Conservation (phyloP, 1,140 invertebrate species). For the Platyura marginata region DNA sequence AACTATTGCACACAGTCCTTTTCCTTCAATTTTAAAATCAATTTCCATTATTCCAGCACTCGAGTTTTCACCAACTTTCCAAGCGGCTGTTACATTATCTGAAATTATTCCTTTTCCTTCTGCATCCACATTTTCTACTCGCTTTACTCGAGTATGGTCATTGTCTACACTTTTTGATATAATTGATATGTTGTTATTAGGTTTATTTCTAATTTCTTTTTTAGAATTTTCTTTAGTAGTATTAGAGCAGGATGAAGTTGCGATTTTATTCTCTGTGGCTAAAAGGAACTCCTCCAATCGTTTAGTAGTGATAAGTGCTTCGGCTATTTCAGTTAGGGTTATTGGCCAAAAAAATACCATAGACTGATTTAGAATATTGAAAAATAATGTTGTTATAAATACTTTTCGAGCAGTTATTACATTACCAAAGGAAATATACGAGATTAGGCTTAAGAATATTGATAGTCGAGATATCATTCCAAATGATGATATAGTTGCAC, state of each 20-base stretch:
- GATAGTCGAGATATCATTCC: constrained; percentile 46
- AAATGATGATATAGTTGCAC: background rate
- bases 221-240: too few species aligned
- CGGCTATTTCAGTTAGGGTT: constrained; percentile 29
- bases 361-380: constrained; percentile 40
- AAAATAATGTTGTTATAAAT: constrained; percentile 47
- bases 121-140: background rate
- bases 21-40: constrained; percentile 25
- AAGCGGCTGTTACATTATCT: constrained; percentile 3
- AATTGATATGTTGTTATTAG: too few species aligned
- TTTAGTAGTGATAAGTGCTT: constrained; percentile 36
- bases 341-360: constrained; percentile 50
- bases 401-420: constrained; percentile 49
- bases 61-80: constrained; percentile 9
- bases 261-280: background rate
- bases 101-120: background rate
- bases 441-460: constrained; percentile 50
- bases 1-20: constrained; percentile 36
- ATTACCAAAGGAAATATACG: constrained; percentile 40
- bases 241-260: too few species aligned
- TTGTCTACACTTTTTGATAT: too few species aligned
- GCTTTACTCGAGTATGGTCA: background rate
- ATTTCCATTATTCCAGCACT: constrained; percentile 22
- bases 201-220: too few species aligned
- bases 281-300: constrained; percentile 36